A percentile compares a stretch with the other conserved stretches of the same genome.
These are phyloP conservation scores for Ciconia maguari DNA, from an alignment of 2,113 vertebrate genomes.

Conservation along the genomic window DNA sequence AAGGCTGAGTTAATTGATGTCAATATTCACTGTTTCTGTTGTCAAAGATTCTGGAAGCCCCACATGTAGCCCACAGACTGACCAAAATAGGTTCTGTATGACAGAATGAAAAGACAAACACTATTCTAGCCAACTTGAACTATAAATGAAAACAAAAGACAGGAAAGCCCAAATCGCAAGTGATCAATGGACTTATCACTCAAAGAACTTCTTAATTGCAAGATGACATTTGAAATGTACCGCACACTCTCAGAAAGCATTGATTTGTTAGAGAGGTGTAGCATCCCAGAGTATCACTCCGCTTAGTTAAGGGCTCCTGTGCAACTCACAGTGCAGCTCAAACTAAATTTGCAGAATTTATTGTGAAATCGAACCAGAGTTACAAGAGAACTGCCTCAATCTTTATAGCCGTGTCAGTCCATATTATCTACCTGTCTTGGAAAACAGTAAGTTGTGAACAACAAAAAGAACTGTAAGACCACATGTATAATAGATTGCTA, in stretches of 20 bases:
- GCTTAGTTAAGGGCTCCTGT: not conserved
- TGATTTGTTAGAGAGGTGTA: not conserved
- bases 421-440: not conserved
- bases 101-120: not conserved
- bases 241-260: not conserved
- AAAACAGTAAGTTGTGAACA: not conserved
- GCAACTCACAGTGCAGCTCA: not conserved
- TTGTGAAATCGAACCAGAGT: not conserved
- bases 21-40: not conserved
- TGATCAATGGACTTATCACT: not conserved
- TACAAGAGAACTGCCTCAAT: not conserved
- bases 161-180: not conserved
- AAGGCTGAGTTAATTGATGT: not conserved
- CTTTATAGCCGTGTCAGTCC: not conserved
- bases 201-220: not conserved
- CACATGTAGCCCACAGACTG: not conserved
- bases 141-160: not conserved
- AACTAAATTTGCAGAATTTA: not conserved
- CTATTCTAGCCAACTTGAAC: not conserved
- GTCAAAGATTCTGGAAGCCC: not conserved
- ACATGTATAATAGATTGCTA: not conserved
- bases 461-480: not conserved
- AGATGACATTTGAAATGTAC: not conserved
- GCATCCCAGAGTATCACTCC: not conserved
- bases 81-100: not conserved